Percentiles rank a stretch among this genome's conserved stretches.
These are phyloP conservation scores for Dioctria rufipes DNA, from an alignment of 2,888 invertebrate genomes.

Conservation along the genomic window DNA sequence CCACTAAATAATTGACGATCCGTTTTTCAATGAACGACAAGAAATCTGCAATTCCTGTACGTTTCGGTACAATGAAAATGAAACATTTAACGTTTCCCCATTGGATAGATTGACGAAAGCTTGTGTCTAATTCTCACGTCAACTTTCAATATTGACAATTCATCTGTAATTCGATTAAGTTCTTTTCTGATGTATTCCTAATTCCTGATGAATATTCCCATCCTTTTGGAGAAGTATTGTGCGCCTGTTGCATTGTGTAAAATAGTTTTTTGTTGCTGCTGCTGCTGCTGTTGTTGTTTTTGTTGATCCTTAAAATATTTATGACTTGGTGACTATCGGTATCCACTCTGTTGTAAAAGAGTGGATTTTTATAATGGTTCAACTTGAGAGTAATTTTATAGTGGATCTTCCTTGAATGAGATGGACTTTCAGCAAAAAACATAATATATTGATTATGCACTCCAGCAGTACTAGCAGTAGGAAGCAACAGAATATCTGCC, in stretches of 20 bases:
- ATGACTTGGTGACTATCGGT: neutral
- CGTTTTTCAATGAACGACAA: conserved; percentile 2
- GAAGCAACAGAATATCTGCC: conserved; percentile 40
- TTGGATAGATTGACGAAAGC: neutral
- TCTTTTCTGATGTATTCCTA: neutral
- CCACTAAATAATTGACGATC: conserved; percentile 15
- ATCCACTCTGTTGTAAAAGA: neutral
- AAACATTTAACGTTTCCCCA: neutral
- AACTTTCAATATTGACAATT: conserved; percentile 2
- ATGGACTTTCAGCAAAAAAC: neutral
- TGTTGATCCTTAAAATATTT: neutral
- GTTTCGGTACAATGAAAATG: conserved; percentile 1
- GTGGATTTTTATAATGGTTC: conserved; percentile 1
- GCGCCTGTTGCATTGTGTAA: neutral
- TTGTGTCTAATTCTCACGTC: conserved; percentile 22
- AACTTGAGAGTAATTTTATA: neutral
- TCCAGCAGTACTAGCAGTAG: neutral
- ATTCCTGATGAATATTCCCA: no score
- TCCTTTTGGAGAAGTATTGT: neutral
- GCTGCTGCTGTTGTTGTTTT: no score
- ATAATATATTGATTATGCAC: conserved; percentile 35
- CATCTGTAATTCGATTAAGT: conserved; percentile 44
- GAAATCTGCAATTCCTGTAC: neutral
- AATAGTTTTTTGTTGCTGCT: neutral
- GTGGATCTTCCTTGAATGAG: neutral